Conservation (phyloP, 1,140 invertebrate species). For the Solenopsis invicta region DNA sequence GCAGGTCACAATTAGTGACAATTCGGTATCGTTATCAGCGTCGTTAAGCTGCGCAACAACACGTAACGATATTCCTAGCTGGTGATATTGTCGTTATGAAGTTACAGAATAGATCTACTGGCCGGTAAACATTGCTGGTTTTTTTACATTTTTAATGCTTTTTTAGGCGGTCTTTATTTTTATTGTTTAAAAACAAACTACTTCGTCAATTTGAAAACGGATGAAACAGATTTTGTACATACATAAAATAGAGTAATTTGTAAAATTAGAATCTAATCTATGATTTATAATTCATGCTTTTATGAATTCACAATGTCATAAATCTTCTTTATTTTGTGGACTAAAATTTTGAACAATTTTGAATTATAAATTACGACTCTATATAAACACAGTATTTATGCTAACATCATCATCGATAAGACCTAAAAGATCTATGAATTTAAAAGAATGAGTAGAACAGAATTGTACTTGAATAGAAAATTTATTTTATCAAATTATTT, state of each 20-base stretch:
- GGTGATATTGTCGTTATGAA: no score
- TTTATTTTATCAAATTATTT: background rate
- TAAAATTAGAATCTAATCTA: background rate
- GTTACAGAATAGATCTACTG: no score
- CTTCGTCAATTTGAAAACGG: background rate
- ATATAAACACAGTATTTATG: background rate
- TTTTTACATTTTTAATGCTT: no score
- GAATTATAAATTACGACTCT: background rate
- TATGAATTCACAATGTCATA: slow-evolving; percentile 16
- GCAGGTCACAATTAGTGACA: no score
- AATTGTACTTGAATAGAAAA: background rate
- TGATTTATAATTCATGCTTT: background rate
- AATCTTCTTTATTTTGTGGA: background rate
- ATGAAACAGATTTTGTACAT: background rate
- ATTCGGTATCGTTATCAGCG: no score
- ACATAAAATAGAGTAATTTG: background rate
- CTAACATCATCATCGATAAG: background rate
- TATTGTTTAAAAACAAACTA: background rate
- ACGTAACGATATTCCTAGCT: no score
- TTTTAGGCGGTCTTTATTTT: no score
- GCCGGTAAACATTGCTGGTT: no score
- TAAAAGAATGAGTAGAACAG: background rate
- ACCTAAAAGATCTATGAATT: background rate
- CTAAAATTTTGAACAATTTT: background rate
- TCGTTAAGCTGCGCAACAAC: no score